phyloP scores from a whole-genome alignment of 1,140 invertebrate species.

The Pseudomyrmex flavicornis region DNA sequence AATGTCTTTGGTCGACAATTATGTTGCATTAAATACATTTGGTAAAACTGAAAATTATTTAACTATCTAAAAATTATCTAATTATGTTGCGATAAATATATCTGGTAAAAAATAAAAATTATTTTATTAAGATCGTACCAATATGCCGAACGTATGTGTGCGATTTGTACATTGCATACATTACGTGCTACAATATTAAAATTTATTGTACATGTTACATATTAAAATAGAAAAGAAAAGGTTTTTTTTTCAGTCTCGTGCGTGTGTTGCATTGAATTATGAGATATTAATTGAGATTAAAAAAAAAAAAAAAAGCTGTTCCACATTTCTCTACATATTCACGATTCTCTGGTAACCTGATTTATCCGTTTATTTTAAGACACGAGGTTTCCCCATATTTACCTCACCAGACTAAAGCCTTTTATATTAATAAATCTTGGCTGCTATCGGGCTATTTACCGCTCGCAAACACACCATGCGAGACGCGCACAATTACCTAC shows the following conservation, averaged over 20 bases:
- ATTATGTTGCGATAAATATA: too few relatives aligned
- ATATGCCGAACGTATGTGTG: too few relatives aligned
- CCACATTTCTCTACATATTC: not conserved
- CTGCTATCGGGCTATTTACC: constrained; percentile 20
- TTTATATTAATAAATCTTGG: constrained; percentile 22
- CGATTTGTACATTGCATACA: too few relatives aligned
- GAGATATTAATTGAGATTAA: too few relatives aligned
- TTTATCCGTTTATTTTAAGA: constrained; percentile 37
- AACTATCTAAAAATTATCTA: not conserved
- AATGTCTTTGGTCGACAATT: not conserved
- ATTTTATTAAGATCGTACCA: too few relatives aligned
- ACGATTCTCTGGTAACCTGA: not conserved
- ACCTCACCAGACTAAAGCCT: constrained; percentile 25
- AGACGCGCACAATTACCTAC: constrained; percentile 41
- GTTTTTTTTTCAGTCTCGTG: not conserved
- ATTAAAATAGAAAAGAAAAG: not conserved
- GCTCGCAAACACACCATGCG: not conserved
- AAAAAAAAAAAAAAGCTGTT: not conserved
- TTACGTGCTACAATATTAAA: too few relatives aligned
- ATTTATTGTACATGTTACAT: too few relatives aligned
- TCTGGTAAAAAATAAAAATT: too few relatives aligned
- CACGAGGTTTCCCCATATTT: not conserved
- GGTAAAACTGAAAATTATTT: too few relatives aligned
- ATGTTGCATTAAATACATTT: too few relatives aligned
- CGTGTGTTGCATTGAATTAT: not conserved